Percentiles rank a stretch among this genome's conserved stretches.
These are phyloP conservation scores for Halichoeres trimaculatus DNA, from an alignment of 2,113 vertebrate genomes.

Conservation along the genomic window DNA sequence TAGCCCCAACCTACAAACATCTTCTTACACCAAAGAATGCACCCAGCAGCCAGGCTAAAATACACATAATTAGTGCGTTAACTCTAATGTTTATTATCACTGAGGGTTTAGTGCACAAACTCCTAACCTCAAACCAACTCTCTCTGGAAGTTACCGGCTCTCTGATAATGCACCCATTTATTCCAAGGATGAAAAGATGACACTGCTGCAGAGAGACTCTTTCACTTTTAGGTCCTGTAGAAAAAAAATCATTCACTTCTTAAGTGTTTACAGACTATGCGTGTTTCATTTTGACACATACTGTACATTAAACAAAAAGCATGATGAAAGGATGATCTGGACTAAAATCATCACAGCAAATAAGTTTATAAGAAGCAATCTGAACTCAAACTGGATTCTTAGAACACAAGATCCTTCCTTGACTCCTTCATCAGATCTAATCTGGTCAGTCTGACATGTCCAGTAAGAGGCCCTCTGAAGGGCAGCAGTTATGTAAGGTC, in stretches of 20 bases:
- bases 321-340: neutral
- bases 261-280: too few relatives aligned
- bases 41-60: neutral
- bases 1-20: too few relatives aligned
- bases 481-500: conserved; percentile 64
- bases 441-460: conserved; percentile 39
- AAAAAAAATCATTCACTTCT: too few relatives aligned
- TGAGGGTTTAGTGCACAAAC: neutral
- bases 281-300: too few relatives aligned
- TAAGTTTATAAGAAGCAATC: neutral
- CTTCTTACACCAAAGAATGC: too few relatives aligned
- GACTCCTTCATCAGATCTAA: conserved; percentile 33
- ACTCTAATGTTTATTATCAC: neutral
- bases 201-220: too few relatives aligned
- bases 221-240: too few relatives aligned
- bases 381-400: neutral
- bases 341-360: conserved; percentile 13
- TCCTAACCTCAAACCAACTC: too few relatives aligned
- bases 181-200: too few relatives aligned
- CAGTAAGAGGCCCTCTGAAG: conserved; percentile 35
- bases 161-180: neutral
- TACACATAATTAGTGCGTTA: neutral
- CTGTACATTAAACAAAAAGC: too few relatives aligned
- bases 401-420: conserved; percentile 6
- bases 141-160: neutral